Evolutionary conservation across 2,797 vertebrate species (phyloP).

Genomic region (Myotis planiceps): DNA sequence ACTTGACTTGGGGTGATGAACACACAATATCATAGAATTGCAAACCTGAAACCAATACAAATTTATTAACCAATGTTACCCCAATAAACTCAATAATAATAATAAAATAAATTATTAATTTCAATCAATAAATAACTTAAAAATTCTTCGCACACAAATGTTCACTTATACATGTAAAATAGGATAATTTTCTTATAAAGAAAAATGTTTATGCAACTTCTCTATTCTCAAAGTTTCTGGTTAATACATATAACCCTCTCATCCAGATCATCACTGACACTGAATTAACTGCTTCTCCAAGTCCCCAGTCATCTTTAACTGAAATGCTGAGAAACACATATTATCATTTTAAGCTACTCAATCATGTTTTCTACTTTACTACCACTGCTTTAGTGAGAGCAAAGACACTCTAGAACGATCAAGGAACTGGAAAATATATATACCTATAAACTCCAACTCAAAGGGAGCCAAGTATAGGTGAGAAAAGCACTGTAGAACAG

Average conservation of each 20-base stretch:
- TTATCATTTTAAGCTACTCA: background rate
- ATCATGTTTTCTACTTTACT: conserved; percentile 22
- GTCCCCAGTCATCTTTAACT: conserved; percentile 17
- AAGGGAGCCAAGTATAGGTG: background rate
- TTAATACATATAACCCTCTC: background rate
- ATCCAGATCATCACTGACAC: background rate
- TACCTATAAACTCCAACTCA: background rate
- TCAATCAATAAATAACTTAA: background rate
- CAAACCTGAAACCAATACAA: background rate
- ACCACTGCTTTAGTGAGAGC: background rate
- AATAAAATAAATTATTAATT: background rate
- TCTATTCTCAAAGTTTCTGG: conserved; percentile 14
- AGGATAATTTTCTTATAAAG: conserved; percentile 13
- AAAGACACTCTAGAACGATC: background rate
- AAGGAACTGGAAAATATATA: background rate
- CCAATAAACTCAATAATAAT: too few relatives aligned
- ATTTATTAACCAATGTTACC: background rate
- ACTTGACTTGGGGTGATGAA: background rate
- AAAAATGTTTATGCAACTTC: background rate
- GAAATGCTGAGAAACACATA: conserved; percentile 29
- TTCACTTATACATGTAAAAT: background rate
- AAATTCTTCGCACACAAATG: background rate
- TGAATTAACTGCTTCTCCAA: conserved; percentile 30
- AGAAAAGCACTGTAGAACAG: background rate
- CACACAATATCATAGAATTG: background rate